phyloP scores from a whole-genome alignment of 2,888 invertebrate species.

The Nymphalis polychloros region DNA sequence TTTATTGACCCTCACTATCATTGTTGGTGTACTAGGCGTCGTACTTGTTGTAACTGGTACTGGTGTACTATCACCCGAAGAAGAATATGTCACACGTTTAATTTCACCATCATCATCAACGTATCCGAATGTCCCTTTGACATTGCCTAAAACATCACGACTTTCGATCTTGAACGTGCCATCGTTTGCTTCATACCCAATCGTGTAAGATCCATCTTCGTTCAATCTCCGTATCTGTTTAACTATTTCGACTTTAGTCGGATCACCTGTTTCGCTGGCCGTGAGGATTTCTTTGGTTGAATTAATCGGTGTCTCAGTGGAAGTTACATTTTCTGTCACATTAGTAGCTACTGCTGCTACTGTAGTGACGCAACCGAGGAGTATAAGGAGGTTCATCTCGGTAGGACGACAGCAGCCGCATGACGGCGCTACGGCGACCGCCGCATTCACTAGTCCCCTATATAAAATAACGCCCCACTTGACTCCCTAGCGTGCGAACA shows the following conservation, averaged over 20 bases:
- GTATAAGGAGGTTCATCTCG: conserved; percentile 70
- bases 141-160: conserved; percentile 88
- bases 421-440: conserved; percentile 73
- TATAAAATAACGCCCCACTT: conserved; percentile 80
- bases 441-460: conserved; percentile 65
- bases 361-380: conserved; percentile 59
- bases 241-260: conserved; percentile 88
- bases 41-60: conserved; percentile 62
- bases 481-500: conserved; percentile 67
- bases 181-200: conserved; percentile 92
- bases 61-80: conserved; percentile 76
- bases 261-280: conserved; percentile 85
- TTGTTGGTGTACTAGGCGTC: conserved; percentile 67
- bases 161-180: conserved; percentile 93
- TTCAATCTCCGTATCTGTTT: conserved; percentile 91
- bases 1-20: conserved; percentile 74
- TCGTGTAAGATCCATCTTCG: conserved; percentile 91
- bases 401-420: conserved; percentile 67
- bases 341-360: conserved; percentile 47
- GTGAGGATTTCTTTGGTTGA: conserved; percentile 80
- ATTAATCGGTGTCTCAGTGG: conserved; percentile 48
- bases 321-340: conserved; percentile 47
- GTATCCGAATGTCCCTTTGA: conserved; percentile 92
- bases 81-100: conserved; percentile 88
- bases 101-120: conserved; percentile 89